Evolutionary conservation across 2,797 vertebrate genomes (phyloP).

Genomic region (Sus cebifrons): DNA sequence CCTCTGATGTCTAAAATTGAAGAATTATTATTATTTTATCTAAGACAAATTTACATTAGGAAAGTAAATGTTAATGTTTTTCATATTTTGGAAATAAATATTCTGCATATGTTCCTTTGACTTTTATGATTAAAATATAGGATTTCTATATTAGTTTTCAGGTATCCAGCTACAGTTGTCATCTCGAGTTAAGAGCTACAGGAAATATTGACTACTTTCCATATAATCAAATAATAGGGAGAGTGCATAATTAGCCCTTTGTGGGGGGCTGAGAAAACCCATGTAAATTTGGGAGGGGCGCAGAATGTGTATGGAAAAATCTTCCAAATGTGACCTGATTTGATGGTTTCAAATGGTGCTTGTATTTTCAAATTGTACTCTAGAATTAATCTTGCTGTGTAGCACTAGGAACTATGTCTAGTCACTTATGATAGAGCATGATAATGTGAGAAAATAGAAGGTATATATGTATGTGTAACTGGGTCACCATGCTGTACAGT

Average conservation of each 20-base stretch:
- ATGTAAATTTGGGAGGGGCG: neutral
- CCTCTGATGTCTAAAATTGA: conserved; percentile 6
- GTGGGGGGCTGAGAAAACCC: neutral
- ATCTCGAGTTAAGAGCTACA: neutral
- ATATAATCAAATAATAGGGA: neutral
- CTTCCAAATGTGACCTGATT: neutral
- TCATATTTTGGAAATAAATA: conserved; percentile 43
- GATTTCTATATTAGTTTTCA: neutral
- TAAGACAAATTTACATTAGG: neutral
- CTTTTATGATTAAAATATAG: neutral
- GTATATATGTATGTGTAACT: too few relatives aligned
- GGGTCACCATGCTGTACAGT: too few relatives aligned
- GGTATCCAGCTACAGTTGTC: neutral
- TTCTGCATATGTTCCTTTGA: neutral
- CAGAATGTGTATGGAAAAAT: neutral
- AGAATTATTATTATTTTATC: neutral
- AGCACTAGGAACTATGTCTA: too few relatives aligned
- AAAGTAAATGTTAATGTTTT: neutral
- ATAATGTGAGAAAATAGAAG: too few relatives aligned
- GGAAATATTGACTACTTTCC: neutral
- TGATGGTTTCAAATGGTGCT: neutral
- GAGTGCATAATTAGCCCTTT: neutral
- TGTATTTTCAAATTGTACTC: neutral
- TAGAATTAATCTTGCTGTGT: neutral
- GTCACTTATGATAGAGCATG: too few relatives aligned